Conservation (phyloP, 2,113 vertebrate genomes). For the Chloropsis cyanopogon region DNA sequence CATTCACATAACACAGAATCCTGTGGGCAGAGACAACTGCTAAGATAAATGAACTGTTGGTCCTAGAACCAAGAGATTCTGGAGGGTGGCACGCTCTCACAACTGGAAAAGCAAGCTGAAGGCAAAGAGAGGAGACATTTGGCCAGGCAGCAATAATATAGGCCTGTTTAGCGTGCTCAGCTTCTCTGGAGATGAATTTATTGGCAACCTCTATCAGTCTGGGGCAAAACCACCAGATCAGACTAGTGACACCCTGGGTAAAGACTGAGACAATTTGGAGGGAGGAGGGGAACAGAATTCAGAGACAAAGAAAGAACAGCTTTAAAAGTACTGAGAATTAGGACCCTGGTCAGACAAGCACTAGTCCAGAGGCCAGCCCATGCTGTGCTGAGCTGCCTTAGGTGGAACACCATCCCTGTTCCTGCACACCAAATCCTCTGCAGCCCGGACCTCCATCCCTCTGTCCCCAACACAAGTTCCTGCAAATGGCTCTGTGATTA, state of each 20-base stretch:
- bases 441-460: not conserved
- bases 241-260: not conserved
- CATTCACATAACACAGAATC: not conserved
- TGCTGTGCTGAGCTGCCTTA: not conserved
- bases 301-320: not conserved
- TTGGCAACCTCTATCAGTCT: not conserved
- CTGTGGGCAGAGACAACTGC: not conserved
- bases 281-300: not conserved
- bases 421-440: not conserved
- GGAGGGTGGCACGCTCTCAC: not conserved
- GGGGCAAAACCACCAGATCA: not conserved
- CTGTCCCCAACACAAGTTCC: not conserved
- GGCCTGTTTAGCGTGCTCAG: fast-evolving
- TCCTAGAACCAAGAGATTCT: not conserved
- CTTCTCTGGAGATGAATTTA: not conserved
- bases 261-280: not conserved
- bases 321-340: not conserved
- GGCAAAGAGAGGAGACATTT: not conserved
- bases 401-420: not conserved
- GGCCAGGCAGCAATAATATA: not conserved
- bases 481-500: not conserved
- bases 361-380: not conserved
- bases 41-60: not conserved
- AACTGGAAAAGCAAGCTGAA: not conserved
- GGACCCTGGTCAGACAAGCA: not conserved